These are phyloP conservation scores for Fulica atra DNA, from an alignment of 2,113 vertebrate species.

Conservation along the genomic window DNA sequence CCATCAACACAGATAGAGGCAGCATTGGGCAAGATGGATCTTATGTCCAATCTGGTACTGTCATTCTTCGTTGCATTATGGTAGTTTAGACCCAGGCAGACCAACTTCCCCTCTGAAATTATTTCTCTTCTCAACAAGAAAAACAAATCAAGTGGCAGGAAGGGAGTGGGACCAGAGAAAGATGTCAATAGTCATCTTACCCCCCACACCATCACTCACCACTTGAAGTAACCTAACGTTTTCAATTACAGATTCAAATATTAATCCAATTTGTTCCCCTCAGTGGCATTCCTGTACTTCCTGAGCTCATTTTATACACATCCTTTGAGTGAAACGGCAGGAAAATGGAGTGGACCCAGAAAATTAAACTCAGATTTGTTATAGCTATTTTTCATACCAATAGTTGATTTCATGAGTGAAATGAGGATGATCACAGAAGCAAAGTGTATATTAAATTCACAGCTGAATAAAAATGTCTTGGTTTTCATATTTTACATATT, in stretches of 20 bases:
- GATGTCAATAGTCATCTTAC: not conserved
- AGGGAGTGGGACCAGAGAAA: not conserved
- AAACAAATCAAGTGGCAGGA: not conserved
- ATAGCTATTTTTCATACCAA: not conserved
- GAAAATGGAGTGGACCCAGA: not conserved
- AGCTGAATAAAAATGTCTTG: not conserved
- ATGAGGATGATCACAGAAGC: not conserved
- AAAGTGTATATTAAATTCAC: not conserved
- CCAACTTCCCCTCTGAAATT: not conserved
- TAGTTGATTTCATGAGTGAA: not conserved
- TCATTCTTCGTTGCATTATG: fast-evolving
- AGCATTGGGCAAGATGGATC: fast-evolving
- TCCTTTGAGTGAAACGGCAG: not conserved
- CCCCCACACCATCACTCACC: not conserved
- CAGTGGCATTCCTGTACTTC: not conserved
- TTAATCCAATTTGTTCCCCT: not conserved
- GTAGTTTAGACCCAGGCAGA: not conserved
- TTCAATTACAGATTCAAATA: not conserved
- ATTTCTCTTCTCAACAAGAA: not conserved
- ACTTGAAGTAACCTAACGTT: not conserved
- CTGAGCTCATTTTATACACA: not conserved
- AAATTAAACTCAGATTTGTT: slow-evolving; percentile 14
- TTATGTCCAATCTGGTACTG: not conserved
- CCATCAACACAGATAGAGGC: not conserved
- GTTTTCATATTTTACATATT: not conserved